Evolutionary conservation across 2,888 invertebrate species (phyloP), one percentile per base, ranked within the genome.

Genomic region (Muschampia plurimacula): DNA sequence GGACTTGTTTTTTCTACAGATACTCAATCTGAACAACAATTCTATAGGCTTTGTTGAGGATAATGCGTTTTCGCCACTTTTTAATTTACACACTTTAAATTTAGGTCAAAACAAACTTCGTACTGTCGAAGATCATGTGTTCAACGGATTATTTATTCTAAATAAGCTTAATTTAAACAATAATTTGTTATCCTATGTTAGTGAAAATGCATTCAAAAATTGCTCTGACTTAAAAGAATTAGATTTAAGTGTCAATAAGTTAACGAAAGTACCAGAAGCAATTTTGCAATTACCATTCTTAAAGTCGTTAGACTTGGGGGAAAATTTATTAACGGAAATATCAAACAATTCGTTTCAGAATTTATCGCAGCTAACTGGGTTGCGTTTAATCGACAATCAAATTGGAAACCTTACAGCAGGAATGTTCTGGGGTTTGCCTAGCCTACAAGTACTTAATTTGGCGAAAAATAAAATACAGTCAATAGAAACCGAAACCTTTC

Each of bases 331-430:
- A 80, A 96, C 95, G 75, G 96, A 96, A 77, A 97, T 99, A 83
- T 96, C 95, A 79, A 97, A 98, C 83, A 97, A 96, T 78, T 97
- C 98, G 36, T 97, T 99, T 87, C 96, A 96, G 85, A 97, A 98
- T 89, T 95, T 99, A 79, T 96, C 97, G 78, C 97, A 98, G 88
- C 92, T 99, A 81, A 98, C 97, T 75, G 97, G 98, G 52, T 93
- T 99, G 77, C 96, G 98, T 73, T 92, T 99, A 83, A 98, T 98
- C 80, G 97, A 98, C 85, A 99, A 99, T 92, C 97, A 97, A 86
- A 97, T 97, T 84, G 97, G 97, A 78, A 98, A 97, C 93, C 95
- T 97, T 82, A 97, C 97, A n/a, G 96, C 95, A 80, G 98, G 97
- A 77, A 98, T 97, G 97, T 96, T 98, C 83, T 97, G 97, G 95